Base-by-base conservation (phyloP, 2,888 invertebrate genomes). In the Sarcophaga subvicina region DNA sequence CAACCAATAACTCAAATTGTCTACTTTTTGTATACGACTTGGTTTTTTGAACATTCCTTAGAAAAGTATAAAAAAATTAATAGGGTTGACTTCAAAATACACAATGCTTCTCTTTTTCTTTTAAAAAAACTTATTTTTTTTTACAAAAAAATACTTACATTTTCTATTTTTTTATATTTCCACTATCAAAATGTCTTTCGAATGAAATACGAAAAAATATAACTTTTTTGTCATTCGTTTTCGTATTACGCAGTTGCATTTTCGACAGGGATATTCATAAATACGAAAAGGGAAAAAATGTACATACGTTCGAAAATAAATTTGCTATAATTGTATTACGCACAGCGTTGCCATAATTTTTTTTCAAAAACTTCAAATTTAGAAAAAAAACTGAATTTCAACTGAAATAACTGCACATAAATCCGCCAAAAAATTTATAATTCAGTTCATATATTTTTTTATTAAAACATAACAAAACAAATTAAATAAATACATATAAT, bases 1-100 rank as follows among this genome's bases (percentile, higher is more conserved):
- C 77, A 17, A 76, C 80, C 64, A 85, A 73, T n/a, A 62, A 62
- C n/a, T 81, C 78, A 69, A 85, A 81, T 77, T 85, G 77, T 17
- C 66, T 77, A 45, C 67, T 22, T 37, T 81, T 85, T 59, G 72
- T 66, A 11, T 85, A 59, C 3, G 22, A 47, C 12, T 73, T 47
- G 49, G 12, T 63, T 22, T 22, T 22, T 22, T 22, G 22, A 22
- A 22, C 22, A 22, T 22, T 22, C 22, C 22, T 22, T 22, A 22
- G 22, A 22, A 22, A 49, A 69, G 22, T 12, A 8, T 12, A 22
- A 20, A 4, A 4, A 69, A 49, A n/a, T 47, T 69, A 11, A 47
- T 17, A 20, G 10, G 47, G 4, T n/a, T n/a, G 4, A 69, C 25
- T 20, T 69, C 22, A 47, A 20, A 10, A 47, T 45, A 22, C 20